These are phyloP conservation scores for Myrmecobius fasciatus DNA, from an alignment of 2,113 vertebrate genomes.

Conservation along the genomic window DNA sequence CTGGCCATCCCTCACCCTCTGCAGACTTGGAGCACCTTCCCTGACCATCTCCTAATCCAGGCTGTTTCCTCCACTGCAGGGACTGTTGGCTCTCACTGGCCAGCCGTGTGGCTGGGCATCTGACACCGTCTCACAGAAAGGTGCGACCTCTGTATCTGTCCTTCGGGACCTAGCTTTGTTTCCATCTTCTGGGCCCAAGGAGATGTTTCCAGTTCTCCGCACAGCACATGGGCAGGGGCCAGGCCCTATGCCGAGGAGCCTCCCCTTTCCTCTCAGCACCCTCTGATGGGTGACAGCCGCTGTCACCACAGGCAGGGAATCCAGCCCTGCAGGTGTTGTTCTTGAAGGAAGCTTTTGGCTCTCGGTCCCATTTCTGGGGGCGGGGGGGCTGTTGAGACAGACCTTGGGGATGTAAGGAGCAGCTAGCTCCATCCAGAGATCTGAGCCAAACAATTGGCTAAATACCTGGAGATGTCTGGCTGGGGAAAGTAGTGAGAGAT, in stretches of 20 bases:
- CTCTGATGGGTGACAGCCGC: not conserved
- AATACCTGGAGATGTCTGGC: not conserved
- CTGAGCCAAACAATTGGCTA: not conserved
- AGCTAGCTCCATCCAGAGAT: not conserved
- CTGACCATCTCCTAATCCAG: not conserved
- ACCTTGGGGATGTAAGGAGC: not conserved
- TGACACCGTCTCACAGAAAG: not conserved
- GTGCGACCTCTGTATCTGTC: not conserved
- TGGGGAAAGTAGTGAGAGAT: slow-evolving; percentile 7
- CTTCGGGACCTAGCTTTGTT: not conserved
- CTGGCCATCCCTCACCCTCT: no score
- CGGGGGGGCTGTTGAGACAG: not conserved
- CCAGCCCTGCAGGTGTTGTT: not conserved
- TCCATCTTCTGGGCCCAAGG: not conserved
- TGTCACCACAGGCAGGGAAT: not conserved
- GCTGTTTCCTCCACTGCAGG: not conserved
- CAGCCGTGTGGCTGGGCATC: not conserved
- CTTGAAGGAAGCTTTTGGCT: not conserved
- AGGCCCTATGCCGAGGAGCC: not conserved
- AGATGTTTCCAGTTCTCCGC: not conserved
- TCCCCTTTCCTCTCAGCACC: not conserved
- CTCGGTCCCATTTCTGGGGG: not conserved
- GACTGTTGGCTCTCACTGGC: no score
- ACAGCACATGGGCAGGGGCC: not conserved
- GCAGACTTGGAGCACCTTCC: not conserved